Evolutionary conservation across 2,113 vertebrate species (phyloP).

Genomic region (Tautogolabrus adspersus): DNA sequence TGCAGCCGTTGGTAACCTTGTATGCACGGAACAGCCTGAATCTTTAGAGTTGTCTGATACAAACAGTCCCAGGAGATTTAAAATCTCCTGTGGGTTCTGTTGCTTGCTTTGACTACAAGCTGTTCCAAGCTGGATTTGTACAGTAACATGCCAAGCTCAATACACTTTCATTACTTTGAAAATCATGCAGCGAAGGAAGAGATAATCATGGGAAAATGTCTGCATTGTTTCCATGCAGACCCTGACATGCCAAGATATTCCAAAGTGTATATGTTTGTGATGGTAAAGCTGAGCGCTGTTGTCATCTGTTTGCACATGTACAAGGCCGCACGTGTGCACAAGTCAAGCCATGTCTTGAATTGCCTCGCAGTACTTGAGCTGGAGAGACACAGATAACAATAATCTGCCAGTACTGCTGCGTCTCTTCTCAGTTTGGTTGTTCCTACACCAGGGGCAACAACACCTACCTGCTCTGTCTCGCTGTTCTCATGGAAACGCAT

Average conservation of each 20-base stretch:
- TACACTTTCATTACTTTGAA: background rate
- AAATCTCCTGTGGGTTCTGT: constrained; percentile 17
- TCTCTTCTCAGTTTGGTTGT: constrained; percentile 52
- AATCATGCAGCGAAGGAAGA: background rate
- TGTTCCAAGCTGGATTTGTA: background rate
- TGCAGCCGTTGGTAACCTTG: constrained; percentile 66
- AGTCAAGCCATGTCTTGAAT: constrained; percentile 13
- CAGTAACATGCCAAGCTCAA: background rate
- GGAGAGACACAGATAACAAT: constrained; percentile 53
- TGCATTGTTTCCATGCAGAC: background rate
- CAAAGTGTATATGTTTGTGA: background rate
- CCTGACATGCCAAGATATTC: background rate
- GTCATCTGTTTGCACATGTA: constrained; percentile 18
- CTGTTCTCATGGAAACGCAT: constrained; percentile 81
- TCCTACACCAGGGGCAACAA: constrained; percentile 66
- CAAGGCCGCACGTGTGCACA: background rate
- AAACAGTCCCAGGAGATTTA: constrained; percentile 42
- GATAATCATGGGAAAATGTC: constrained; percentile 8
- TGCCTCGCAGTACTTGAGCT: constrained; percentile 29
- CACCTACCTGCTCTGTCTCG: constrained; percentile 68
- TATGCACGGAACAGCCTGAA: constrained; percentile 34
- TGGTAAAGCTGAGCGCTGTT: too few species aligned
- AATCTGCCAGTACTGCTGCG: constrained; percentile 53
- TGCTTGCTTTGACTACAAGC: constrained; percentile 1
- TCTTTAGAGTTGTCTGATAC: constrained; percentile 43